Evolutionary conservation across 2,797 vertebrate species (phyloP), one percentile per base, ranked within the genome.

Genomic region (Nannoperca obscura): DNA sequence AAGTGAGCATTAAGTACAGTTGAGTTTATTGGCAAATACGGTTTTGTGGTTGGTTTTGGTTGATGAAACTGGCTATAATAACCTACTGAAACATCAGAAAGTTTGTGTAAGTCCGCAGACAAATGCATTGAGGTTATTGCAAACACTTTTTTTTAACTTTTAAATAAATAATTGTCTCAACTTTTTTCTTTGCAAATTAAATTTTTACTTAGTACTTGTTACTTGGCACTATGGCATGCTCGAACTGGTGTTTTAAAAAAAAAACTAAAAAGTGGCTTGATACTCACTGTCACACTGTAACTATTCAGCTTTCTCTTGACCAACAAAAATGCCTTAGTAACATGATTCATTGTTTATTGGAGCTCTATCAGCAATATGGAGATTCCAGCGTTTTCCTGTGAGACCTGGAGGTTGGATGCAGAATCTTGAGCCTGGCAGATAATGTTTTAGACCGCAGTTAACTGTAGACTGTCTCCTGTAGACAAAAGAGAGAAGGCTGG

Each of bases 361-460:
- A 88, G 87, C 92, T 74, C 88, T 87, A 88, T 92, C 95, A 93
- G 94, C 92, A 92, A 92, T 93, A 91, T 94, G 91, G 91, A 95
- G 93, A 95, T 95, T 96, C 93, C 94, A 95, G 88, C 94, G 15
- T 94, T 94, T 89, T 92, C 92, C 88, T 94, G 95, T 93, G 95
- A 96, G 95, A 96, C 93, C 92, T 95, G 91, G 93, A 95, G 95
- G 88, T 86, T 94, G 90, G 82, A 93, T 95, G 95, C 94, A 95
- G 95, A 96, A 95, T 96, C 92, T 96, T 89, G 94, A 95, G 93
- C 92, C 92, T 92, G 75, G 89, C 81, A 94, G 94, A 94, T 95
- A 95, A 95, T 95, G 93, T 92, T 93, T 93, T 90, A 85, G 90
- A 89, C 85, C 54, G 44, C 91, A 87, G 90, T 86, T 93, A 87